Base-by-base conservation (phyloP, 2,113 vertebrate species). In the Ophthalmolycus amberensis region DNA sequence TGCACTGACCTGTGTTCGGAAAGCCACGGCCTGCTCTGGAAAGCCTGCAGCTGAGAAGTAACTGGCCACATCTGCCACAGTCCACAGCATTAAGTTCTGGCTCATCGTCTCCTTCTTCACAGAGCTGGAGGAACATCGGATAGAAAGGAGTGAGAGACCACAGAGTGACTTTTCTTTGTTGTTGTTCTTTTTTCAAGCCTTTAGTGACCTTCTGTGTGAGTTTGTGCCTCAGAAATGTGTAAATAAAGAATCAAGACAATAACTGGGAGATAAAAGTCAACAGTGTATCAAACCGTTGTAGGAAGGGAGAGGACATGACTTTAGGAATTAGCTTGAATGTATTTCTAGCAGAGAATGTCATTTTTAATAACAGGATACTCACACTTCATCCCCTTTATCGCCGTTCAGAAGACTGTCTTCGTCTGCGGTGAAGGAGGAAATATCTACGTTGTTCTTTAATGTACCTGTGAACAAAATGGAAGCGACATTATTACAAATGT, bases 1-100 rank as follows among this genome's bases (percentile, higher is more conserved):
- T 80, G 77, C 73, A 88, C 91, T 80, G 74, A 97, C 97, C 94
- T 98, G 97, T 27, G 95, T 94, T 83, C 95, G 94, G 86, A 98
- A 98, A 27, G 97, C 97, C 15, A 94, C 78, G 0, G 97, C 97
- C 89, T 98, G 97, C 86, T 98, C 97, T 0, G 96, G 96, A 78
- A 97, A 98, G 32, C 97, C 97, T 1, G 95, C 97, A 58, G 96
- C 94, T 0, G 95, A 96, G 90, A 98, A 96, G 92, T 98, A 98
- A 74, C 95, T 95, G 52, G 95, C 96, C 73, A 98, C 97, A 3
- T 98, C 97, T 71, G 95, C 94, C 83, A 97, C 96, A 0, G 93
- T 96, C 97, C 97, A 98, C 84, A 96, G 95, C 88, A 97, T 93
- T 0, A 96, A 92, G 87, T 97, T 96, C 50, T 92, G 93, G 38